Conservation (phyloP, 2,113 vertebrate genomes). For the Alethe castanea region DNA sequence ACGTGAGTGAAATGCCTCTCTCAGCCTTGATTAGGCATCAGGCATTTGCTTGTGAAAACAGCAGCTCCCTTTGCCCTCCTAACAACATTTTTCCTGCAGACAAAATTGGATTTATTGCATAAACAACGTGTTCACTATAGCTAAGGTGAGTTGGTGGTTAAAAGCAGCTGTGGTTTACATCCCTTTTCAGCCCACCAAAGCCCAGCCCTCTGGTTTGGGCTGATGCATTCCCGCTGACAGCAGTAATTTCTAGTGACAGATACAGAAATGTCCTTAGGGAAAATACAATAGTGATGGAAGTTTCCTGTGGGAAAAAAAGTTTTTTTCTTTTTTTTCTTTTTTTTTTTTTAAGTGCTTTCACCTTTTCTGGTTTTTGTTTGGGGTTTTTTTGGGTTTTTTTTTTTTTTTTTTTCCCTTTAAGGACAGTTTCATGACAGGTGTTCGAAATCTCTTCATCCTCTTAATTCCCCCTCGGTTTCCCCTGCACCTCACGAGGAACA, state of each 20-base stretch:
- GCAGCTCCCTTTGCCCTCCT: not conserved
- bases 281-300: constrained; percentile 50
- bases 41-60: not conserved
- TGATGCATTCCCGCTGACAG: constrained; percentile 58
- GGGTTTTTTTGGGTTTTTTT: not conserved
- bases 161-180: not conserved
- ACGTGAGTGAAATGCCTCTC: not conserved
- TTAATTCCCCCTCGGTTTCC: not conserved
- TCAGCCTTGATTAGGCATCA: not conserved
- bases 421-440: not conserved
- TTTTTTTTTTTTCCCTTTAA: not conserved
- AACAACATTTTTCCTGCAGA: not conserved
- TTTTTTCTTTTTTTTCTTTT: not conserved
- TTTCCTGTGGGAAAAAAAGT: constrained; percentile 66
- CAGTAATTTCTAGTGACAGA: constrained; percentile 68
- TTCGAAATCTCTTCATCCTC: not conserved
- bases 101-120: constrained; percentile 1
- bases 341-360: not conserved
- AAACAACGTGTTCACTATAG: not conserved
- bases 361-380: not conserved
- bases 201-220: constrained; percentile 24
- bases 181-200: constrained; percentile 42
- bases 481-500: not conserved
- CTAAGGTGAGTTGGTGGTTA: constrained; percentile 8
- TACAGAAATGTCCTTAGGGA: constrained; percentile 68